These are phyloP conservation scores for Chelonus insularis DNA, from an alignment of 1,140 invertebrate species.

Conservation along the genomic window DNA sequence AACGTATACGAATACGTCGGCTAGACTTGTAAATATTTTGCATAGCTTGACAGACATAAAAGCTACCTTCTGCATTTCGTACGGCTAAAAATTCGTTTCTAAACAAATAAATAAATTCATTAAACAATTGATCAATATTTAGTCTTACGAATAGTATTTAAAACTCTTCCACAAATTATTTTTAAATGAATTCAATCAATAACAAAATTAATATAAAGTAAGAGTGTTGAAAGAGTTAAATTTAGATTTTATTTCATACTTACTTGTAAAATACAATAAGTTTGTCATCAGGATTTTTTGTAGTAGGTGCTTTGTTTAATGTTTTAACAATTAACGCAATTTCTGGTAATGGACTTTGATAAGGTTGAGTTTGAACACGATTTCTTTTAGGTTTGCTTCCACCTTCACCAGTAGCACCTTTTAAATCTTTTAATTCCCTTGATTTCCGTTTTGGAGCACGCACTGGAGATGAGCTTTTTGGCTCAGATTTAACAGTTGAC, in stretches of 20 bases:
- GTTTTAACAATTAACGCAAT: conserved; percentile 74
- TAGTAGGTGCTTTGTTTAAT: conserved; percentile 64
- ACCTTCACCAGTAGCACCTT: conserved; percentile 43
- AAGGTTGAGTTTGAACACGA: conserved; percentile 72
- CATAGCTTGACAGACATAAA: conserved; percentile 88
- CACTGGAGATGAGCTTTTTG: conserved; percentile 35
- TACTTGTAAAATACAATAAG: conserved; percentile 84
- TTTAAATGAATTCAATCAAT: too few species aligned
- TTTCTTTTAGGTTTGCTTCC: conserved; percentile 63
- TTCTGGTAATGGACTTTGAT: conserved; percentile 80
- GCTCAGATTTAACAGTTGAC: conserved; percentile 38
- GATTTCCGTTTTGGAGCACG: conserved; percentile 53
- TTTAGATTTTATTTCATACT: conserved; percentile 41
- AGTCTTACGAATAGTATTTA: too few species aligned
- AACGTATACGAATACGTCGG: conserved; percentile 83
- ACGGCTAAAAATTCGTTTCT: conserved; percentile 90
- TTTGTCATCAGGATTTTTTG: conserved; percentile 74
- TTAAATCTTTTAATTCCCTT: conserved; percentile 53
- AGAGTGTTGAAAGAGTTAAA: too few species aligned
- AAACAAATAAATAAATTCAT: conserved; percentile 43
- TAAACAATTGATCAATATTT: conserved; percentile 17
- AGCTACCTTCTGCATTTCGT: conserved; percentile 83
- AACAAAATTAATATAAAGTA: too few species aligned
- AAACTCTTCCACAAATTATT: too few species aligned
- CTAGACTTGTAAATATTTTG: conserved; percentile 88